Conservation (phyloP, 2,797 vertebrate genomes). For the Artibeus lituratus region DNA sequence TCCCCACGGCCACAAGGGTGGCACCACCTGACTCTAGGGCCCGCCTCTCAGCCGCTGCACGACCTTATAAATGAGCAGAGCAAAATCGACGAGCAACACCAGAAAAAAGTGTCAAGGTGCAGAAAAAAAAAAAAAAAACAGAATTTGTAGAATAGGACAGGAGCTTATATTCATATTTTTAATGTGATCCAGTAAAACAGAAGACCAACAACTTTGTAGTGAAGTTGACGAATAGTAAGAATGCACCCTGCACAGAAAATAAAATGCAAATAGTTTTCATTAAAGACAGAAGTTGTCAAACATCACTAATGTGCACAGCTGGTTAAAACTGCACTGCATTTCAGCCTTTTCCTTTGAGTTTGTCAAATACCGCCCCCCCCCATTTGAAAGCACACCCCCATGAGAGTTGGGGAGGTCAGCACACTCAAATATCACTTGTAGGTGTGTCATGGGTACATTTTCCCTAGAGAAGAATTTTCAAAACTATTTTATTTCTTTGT, state of each 20-base stretch:
- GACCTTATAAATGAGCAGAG: not conserved
- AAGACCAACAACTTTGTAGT: not conserved
- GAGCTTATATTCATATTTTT: not conserved
- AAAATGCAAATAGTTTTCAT: not conserved
- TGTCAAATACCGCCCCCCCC: not conserved
- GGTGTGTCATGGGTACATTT: not conserved
- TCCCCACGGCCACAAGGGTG: no score
- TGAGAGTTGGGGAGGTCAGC: not conserved
- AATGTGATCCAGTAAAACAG: not conserved
- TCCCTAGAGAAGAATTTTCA: not conserved
- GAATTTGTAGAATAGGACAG: not conserved
- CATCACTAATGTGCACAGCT: not conserved
- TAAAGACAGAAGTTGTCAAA: not conserved
- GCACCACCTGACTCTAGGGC: not conserved
- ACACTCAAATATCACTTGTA: not conserved
- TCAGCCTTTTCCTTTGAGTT: not conserved
- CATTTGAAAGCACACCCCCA: not conserved
- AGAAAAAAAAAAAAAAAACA: no score
- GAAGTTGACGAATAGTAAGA: not conserved
- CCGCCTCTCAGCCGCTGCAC: not conserved
- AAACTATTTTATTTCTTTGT: no score
- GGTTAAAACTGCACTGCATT: not conserved
- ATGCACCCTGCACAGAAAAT: not conserved
- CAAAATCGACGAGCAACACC: not conserved
- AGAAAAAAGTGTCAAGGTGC: not conserved